These are phyloP conservation scores for Pseudomyrmex cubaensis DNA, from an alignment of 1,140 invertebrate species.

Conservation along the genomic window DNA sequence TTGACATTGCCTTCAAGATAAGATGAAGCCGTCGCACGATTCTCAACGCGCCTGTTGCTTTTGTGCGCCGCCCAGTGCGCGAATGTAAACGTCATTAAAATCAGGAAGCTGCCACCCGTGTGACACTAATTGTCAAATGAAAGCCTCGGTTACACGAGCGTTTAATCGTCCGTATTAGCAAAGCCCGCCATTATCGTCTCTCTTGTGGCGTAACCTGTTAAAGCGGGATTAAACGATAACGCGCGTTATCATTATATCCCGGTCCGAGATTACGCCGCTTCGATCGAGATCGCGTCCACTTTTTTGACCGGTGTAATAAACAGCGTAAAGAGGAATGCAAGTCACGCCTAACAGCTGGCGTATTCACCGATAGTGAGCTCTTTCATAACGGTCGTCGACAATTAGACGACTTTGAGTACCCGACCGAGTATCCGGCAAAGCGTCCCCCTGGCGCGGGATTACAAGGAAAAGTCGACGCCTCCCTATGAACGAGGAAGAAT, in stretches of 20 bases:
- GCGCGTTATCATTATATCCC: slow-evolving; percentile 41
- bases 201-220: slow-evolving; percentile 13
- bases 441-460: slow-evolving; percentile 24
- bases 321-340: slow-evolving; percentile 44
- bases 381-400: slow-evolving; percentile 67
- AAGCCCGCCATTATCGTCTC: slow-evolving; percentile 17
- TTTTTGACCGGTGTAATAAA: neutral
- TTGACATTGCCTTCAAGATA: too few relatives aligned
- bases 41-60: too few relatives aligned
- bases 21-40: too few relatives aligned
- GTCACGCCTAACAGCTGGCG: slow-evolving; percentile 60
- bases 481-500: neutral
- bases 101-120: neutral
- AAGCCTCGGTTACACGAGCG: slow-evolving; percentile 8
- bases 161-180: slow-evolving; percentile 41
- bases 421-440: slow-evolving; percentile 63
- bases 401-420: slow-evolving; percentile 67
- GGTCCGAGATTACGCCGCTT: slow-evolving; percentile 12
- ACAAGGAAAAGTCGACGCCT: slow-evolving; percentile 10
- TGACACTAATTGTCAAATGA: slow-evolving; percentile 35
- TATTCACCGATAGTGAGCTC: slow-evolving; percentile 46
- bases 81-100: slow-evolving; percentile 16
- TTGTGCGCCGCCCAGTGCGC: too few relatives aligned
- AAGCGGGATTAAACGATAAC: slow-evolving; percentile 53
- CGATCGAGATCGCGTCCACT: slow-evolving; percentile 7